Conservation (phyloP, 2,113 vertebrate genomes). For the Neotoma lepida region DNA sequence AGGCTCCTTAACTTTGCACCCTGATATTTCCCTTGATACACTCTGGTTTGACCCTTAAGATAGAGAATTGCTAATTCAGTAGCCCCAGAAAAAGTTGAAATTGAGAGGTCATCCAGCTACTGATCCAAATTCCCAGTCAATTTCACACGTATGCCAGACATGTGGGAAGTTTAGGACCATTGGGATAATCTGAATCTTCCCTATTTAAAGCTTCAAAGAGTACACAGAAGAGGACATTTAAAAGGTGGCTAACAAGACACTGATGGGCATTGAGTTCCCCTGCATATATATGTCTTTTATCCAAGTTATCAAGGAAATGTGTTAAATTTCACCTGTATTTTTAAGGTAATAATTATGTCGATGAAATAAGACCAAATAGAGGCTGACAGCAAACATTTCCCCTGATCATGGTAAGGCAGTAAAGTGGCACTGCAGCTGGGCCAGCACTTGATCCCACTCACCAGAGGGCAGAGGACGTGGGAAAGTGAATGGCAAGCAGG, state of each 20-base stretch:
- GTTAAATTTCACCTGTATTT: constrained; percentile 17
- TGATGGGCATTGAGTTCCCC: not conserved
- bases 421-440: not conserved
- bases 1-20: rapidly evolving
- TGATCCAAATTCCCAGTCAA: not conserved
- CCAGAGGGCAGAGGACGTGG: not conserved
- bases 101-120: not conserved
- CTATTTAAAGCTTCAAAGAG: not conserved
- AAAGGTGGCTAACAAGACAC: not conserved
- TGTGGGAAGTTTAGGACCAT: not conserved
- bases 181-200: not conserved
- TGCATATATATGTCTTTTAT: not conserved
- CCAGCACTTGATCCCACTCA: rapidly evolving
- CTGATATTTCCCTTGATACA: not conserved
- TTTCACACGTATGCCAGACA: not conserved
- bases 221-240: not conserved
- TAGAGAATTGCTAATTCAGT: not conserved
- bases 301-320: not conserved
- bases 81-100: not conserved
- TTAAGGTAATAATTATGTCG: not conserved
- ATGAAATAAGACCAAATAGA: not conserved
- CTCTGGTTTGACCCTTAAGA: not conserved
- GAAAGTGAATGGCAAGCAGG: not conserved
- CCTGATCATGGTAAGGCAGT: not conserved
- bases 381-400: not conserved